These are phyloP conservation scores for Athetis lepigone DNA, from an alignment of 2,888 invertebrate genomes.

Conservation along the genomic window DNA sequence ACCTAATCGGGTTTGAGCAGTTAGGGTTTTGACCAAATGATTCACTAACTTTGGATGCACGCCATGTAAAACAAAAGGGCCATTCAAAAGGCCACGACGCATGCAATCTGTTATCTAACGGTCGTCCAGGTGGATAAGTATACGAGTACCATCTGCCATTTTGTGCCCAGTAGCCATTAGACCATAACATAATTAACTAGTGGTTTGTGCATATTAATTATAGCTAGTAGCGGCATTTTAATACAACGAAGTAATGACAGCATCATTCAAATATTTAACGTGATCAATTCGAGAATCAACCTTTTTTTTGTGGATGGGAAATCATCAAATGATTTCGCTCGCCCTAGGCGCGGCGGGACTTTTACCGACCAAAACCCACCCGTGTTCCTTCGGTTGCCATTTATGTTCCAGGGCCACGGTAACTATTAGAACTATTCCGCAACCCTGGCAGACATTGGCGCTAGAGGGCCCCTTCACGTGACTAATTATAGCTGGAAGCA, in stretches of 20 bases:
- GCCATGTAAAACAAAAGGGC: neutral
- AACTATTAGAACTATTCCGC: too few species aligned
- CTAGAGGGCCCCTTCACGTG: too few species aligned
- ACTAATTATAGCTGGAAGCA: neutral
- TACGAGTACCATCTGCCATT: constrained; percentile 19
- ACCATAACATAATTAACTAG: constrained; percentile 22
- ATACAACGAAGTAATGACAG: neutral
- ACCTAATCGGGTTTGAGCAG: too few species aligned
- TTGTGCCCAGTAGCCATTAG: constrained; percentile 21
- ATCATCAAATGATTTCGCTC: too few species aligned
- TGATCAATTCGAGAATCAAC: neutral
- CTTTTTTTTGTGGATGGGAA: too few species aligned
- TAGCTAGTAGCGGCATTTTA: neutral
- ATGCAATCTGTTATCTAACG: constrained; percentile 12
- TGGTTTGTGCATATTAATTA: neutral
- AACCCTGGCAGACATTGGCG: too few species aligned
- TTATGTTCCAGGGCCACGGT: too few species aligned
- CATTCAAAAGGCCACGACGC: neutral
- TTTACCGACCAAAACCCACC: too few species aligned
- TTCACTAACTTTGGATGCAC: neutral
- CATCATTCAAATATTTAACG: constrained; percentile 6
- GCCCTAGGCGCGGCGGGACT: too few species aligned
- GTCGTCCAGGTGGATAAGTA: constrained; percentile 13
- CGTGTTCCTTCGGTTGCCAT: too few species aligned
- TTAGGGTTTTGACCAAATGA: too few species aligned